phyloP scores from a whole-genome alignment of 2,888 invertebrate genomes.

The Stenichneumon culpator region DNA sequence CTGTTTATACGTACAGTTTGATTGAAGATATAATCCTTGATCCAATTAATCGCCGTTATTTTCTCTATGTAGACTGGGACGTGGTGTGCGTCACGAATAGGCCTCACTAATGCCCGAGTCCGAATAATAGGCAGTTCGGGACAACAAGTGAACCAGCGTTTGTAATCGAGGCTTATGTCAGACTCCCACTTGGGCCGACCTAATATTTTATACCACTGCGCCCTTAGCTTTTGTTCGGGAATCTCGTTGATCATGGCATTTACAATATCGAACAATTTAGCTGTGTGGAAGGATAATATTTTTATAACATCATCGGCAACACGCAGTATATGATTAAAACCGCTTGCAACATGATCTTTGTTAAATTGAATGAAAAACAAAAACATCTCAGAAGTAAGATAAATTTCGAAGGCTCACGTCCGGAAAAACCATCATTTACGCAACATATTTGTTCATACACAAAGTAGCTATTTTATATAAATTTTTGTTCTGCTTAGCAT shows the following conservation, averaged over 20 bases:
- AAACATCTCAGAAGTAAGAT: no score
- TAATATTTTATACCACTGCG: conserved; percentile 31
- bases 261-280: conserved; percentile 52
- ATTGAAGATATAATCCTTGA: conserved; percentile 31
- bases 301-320: not conserved
- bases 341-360: not conserved
- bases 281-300: conserved; percentile 18
- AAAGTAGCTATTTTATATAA: no score
- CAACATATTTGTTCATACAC: not conserved
- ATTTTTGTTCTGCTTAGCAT: no score
- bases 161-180: not conserved
- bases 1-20: conserved; percentile 45
- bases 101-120: conserved; percentile 18
- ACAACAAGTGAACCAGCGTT: conserved; percentile 42
- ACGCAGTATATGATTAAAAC: not conserved
- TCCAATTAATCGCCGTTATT: not conserved
- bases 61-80: not conserved
- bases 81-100: not conserved
- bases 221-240: not conserved
- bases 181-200: not conserved
- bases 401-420: no score
- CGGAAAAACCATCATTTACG: no score
- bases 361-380: not conserved
- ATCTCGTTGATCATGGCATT: conserved; percentile 40
- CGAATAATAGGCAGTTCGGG: not conserved